Evolutionary conservation across 2,797 vertebrate species (phyloP).

Genomic region (Tapirus indicus): DNA sequence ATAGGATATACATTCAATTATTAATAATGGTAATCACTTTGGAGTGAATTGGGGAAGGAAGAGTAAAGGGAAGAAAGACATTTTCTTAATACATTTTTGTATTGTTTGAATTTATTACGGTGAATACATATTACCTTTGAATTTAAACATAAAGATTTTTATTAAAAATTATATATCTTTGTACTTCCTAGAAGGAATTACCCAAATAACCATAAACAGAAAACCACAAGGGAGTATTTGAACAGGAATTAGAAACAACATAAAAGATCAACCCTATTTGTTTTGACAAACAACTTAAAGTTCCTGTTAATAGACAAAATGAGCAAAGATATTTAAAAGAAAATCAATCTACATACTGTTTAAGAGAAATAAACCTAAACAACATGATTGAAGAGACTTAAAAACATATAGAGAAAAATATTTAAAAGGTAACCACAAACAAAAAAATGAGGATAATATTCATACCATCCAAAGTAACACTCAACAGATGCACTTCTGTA

Average conservation of each 20-base stretch:
- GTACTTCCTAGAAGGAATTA: background rate
- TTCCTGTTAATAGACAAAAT: background rate
- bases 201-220: background rate
- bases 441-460: background rate
- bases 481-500: background rate
- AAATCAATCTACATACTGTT: background rate
- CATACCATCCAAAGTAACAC: background rate
- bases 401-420: background rate
- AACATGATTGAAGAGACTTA: background rate
- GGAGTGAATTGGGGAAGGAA: background rate
- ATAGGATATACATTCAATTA: background rate
- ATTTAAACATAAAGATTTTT: background rate
- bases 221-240: background rate
- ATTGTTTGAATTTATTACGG: background rate
- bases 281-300: background rate
- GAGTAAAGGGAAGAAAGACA: background rate
- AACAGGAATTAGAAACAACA: background rate
- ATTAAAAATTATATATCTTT: background rate
- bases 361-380: background rate
- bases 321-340: background rate
- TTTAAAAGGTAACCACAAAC: background rate
- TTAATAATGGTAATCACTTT: background rate
- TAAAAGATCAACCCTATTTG: background rate
- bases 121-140: background rate
- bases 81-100: background rate